Conservation (phyloP, 2,888 invertebrate genomes). For the Baccha elongata region DNA sequence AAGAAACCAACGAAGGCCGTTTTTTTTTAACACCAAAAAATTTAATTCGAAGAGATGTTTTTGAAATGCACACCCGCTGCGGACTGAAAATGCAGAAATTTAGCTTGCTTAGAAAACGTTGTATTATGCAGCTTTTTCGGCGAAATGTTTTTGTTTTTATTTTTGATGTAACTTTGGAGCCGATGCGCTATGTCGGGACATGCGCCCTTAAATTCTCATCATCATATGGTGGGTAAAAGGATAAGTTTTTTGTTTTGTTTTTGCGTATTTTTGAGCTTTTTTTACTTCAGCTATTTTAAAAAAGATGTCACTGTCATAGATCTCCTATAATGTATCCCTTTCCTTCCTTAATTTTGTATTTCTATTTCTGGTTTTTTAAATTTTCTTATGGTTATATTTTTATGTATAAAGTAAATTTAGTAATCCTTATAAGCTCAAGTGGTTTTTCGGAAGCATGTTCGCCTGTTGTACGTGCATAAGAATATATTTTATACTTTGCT, state of each 20-base stretch:
- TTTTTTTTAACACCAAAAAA: conserved; percentile 14
- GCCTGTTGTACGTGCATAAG: conserved; percentile 64
- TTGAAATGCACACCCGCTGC: conserved; percentile 82
- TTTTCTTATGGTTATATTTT: neutral
- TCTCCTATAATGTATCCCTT: neutral
- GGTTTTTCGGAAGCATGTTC: conserved; percentile 31
- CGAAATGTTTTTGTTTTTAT: conserved; percentile 48
- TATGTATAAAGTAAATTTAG: conserved; percentile 27
- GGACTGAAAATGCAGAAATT: conserved; percentile 80
- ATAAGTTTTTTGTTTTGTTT: conserved; percentile 28
- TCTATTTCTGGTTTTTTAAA: neutral
- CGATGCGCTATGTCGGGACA: conserved; percentile 65
- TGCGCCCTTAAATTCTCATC: conserved; percentile 39
- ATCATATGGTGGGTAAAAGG: conserved; percentile 22
- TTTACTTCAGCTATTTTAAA: conserved; percentile 42
- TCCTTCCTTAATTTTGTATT: neutral
- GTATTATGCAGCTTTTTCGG: conserved; percentile 67
- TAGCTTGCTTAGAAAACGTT: conserved; percentile 48
- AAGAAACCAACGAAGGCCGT: conserved; percentile 31
- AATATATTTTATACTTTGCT: conserved; percentile 29
- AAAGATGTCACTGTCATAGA: conserved; percentile 58
- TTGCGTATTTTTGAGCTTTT: conserved; percentile 37
- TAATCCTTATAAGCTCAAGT: conserved; percentile 67
- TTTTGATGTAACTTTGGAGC: conserved; percentile 46
- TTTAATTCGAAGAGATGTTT: conserved; percentile 76